phyloP scores from a whole-genome alignment of 2,888 invertebrate species.

The Mechanitis mazaeus region DNA sequence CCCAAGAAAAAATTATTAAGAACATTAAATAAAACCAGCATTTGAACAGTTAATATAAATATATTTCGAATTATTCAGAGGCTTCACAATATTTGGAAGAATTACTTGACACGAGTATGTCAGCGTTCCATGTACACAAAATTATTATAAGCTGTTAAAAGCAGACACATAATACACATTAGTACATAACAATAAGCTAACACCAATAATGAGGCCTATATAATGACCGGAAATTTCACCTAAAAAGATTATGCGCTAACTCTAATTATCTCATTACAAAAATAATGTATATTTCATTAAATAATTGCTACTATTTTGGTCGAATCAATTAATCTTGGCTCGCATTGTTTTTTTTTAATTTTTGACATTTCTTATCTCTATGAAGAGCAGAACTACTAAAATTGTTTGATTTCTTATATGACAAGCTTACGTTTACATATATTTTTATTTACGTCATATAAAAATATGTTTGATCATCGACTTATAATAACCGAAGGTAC shows the following conservation, averaged over 20 bases:
- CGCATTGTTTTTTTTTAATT: background rate
- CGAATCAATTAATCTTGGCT: conserved; percentile 9
- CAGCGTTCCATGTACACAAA: conserved; percentile 46
- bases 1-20: conserved; percentile 14
- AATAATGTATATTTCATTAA: conserved; percentile 17
- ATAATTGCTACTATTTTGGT: conserved; percentile 26
- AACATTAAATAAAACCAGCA: conserved; percentile 54
- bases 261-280: conserved; percentile 6
- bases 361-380: background rate
- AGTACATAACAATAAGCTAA: conserved; percentile 42
- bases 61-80: conserved; percentile 77
- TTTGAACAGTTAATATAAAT: conserved; percentile 77
- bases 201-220: conserved; percentile 39
- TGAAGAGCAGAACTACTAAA: too few relatives aligned
- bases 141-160: conserved; percentile 53
- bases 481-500: conserved; percentile 29
- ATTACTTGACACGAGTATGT: conserved; percentile 51
- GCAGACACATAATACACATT: conserved; percentile 30
- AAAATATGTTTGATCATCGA: conserved; percentile 28
- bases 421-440: background rate
- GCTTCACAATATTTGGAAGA: conserved; percentile 77
- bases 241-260: conserved; percentile 30
- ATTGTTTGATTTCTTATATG: background rate
- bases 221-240: conserved; percentile 27
- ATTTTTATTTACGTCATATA: conserved; percentile 16